Conservation (phyloP, 2,113 vertebrate species). For the Monopterus albus region DNA sequence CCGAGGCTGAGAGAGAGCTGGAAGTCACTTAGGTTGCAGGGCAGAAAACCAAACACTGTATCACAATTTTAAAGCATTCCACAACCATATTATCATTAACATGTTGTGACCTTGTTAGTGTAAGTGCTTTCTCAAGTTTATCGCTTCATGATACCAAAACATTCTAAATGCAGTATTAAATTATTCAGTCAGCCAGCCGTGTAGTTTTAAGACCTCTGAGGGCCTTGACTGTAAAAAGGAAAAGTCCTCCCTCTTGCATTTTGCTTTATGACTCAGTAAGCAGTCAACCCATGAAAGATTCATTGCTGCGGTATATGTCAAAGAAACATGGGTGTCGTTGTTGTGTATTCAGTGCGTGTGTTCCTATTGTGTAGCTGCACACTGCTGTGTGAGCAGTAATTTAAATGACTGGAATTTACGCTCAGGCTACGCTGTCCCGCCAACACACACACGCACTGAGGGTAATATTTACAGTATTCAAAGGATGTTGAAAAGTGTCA, state of each 20-base stretch:
- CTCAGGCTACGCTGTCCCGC: slow-evolving; percentile 3
- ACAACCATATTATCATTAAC: not conserved
- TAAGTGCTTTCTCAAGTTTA: too few relatives aligned
- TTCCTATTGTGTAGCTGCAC: slow-evolving; percentile 12
- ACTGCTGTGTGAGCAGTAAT: slow-evolving; percentile 28
- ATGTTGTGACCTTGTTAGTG: not conserved
- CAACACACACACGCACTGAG: not conserved
- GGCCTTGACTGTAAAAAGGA: not conserved
- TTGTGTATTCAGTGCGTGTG: slow-evolving; percentile 8
- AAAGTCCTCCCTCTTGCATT: not conserved
- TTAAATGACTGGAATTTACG: slow-evolving; percentile 19
- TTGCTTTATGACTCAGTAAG: slow-evolving; percentile 21
- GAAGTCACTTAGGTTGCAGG: not conserved
- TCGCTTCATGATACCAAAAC: not conserved
- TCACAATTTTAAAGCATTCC: not conserved
- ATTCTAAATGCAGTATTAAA: slow-evolving; percentile 7
- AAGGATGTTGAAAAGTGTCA: slow-evolving; percentile 26
- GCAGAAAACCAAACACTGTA: not conserved
- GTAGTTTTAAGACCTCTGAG: not conserved
- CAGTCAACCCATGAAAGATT: slow-evolving; percentile 20
- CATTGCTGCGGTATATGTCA: slow-evolving; percentile 15
- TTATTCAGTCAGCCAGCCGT: not conserved
- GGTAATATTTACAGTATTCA: slow-evolving; percentile 27
- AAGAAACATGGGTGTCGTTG: slow-evolving; percentile 17
- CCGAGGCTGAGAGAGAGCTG: too few relatives aligned